Conservation (phyloP, 2,113 vertebrate genomes). For the Poeciliopsis prolifica region DNA sequence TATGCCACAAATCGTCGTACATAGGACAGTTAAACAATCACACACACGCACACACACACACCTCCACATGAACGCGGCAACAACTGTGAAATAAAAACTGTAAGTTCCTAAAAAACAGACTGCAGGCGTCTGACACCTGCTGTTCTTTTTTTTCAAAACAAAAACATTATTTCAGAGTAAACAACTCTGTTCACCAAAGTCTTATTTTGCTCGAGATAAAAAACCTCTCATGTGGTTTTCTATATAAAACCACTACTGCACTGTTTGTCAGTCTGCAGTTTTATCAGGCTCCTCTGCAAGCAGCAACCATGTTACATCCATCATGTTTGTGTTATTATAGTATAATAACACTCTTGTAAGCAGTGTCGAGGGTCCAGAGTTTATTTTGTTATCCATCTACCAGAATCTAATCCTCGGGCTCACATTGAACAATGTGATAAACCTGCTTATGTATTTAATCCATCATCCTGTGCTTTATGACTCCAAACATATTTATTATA, state of each 20-base stretch:
- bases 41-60: neutral
- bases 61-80: neutral
- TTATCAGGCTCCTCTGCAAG: neutral
- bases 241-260: conserved; percentile 5
- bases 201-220: neutral
- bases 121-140: neutral
- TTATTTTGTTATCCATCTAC: neutral
- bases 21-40: neutral
- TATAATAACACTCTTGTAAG: neutral
- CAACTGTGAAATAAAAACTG: conserved; percentile 1
- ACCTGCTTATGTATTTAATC: neutral
- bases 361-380: neutral
- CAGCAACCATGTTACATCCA: neutral
- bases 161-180: conserved; percentile 1
- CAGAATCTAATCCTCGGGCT: neutral
- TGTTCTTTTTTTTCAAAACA: conserved; percentile 6
- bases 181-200: conserved; percentile 10
- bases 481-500: neutral
- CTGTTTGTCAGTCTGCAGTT: neutral
- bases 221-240: neutral
- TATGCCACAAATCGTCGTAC: too few species aligned
- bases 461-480: neutral
- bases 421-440: neutral
- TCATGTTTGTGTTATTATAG: neutral
- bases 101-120: neutral